A percentile compares a stretch with the other conserved stretches of the same genome.
phyloP scores from a whole-genome alignment of 2,888 invertebrate species.

The Creontiades dilutus region DNA sequence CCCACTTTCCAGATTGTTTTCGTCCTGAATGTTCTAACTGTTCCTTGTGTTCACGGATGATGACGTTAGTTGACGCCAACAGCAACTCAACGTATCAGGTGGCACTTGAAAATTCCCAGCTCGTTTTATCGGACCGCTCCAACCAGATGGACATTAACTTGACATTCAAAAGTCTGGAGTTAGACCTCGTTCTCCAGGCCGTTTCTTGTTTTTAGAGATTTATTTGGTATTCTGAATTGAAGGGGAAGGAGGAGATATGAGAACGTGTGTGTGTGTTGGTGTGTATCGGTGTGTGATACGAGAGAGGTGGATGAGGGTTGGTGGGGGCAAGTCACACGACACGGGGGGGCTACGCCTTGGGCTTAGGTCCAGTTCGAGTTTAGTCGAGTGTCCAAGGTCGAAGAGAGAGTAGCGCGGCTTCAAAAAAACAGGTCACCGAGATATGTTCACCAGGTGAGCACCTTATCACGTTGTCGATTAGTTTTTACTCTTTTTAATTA shows the following conservation, averaged over 20 bases:
- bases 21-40: too few relatives aligned
- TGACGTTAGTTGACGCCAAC: not conserved
- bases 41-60: not conserved
- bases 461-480: constrained; percentile 35
- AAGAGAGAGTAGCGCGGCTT: constrained; percentile 60
- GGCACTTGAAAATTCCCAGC: not conserved
- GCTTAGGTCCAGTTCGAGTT: constrained; percentile 60
- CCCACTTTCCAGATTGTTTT: too few relatives aligned
- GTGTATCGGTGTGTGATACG: constrained; percentile 24
- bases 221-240: constrained; percentile 58
- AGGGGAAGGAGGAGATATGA: not conserved
- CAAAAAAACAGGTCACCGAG: constrained; percentile 57
- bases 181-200: constrained; percentile 37
- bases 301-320: constrained; percentile 44
- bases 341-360: constrained; percentile 53
- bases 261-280: not conserved
- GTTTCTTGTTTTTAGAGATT: constrained; percentile 62
- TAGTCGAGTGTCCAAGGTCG: constrained; percentile 63
- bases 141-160: constrained; percentile 45
- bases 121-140: constrained; percentile 21
- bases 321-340: constrained; percentile 56
- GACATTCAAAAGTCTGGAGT: constrained; percentile 56
- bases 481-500: constrained; percentile 18
- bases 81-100: not conserved
- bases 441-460: constrained; percentile 60